Percentiles rank a stretch among this genome's conserved stretches.
phyloP scores from a whole-genome alignment of 2,113 vertebrate genomes.

The Epinephelus moara region DNA sequence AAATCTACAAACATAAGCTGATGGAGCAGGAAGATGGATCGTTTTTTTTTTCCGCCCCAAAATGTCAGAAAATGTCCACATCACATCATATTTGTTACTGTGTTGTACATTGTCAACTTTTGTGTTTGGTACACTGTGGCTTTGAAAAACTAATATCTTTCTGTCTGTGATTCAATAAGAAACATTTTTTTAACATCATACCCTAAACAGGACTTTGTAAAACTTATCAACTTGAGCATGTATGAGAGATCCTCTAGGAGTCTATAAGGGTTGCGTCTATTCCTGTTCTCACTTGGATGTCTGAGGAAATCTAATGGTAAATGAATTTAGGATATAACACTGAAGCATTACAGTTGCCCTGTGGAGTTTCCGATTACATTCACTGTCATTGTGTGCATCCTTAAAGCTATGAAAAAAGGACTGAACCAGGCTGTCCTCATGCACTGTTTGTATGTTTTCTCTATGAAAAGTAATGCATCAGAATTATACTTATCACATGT shows the following conservation, averaged over 20 bases:
- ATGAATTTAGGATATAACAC: neutral
- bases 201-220: neutral
- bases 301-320: neutral
- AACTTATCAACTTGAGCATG: neutral
- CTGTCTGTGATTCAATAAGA: neutral
- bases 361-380: too few species aligned
- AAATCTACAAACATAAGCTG: neutral
- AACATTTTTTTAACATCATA: neutral
- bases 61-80: slow-evolving; percentile 8
- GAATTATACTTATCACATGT: too few species aligned
- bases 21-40: neutral
- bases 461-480: too few species aligned
- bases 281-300: neutral
- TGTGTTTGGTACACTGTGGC: too few species aligned
- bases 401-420: too few species aligned
- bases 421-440: too few species aligned
- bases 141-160: neutral
- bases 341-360: too few species aligned
- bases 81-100: neutral
- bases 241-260: neutral
- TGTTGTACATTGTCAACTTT: neutral
- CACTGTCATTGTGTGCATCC: too few species aligned
- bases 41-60: neutral
- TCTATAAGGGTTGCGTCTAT: too few species aligned
- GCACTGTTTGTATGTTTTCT: too few species aligned